Base-by-base conservation (phyloP, 64 coral and sea anemone species). In the Anthopleura sola region DNA sequence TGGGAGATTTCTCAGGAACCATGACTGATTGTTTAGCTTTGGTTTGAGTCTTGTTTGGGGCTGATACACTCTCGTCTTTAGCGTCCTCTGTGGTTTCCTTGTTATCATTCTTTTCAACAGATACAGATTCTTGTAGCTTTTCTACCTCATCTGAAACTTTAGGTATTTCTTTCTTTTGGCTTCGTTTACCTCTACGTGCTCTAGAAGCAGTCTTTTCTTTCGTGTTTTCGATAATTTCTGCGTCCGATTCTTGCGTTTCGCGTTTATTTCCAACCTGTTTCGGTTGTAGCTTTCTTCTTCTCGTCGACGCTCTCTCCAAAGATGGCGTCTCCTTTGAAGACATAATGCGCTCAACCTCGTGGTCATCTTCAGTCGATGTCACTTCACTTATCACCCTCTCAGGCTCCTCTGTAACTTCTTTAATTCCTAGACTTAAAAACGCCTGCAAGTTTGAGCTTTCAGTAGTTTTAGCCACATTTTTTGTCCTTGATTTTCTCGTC, bases 351-450 rank as follows among this genome's bases (percentile, higher is more conserved):
- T 80, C 90, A 69, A 87, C 85, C 20, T 90, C 90, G 69, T 97
- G 90, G 68, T 97, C 94, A 86, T 97, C 94, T 48, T 69, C 83
- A 38, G 92, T 34, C 18, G 94, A 97, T 9, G 94, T 97, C 17
- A 92, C 53, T 87, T 89, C 64, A 57, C 79, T 40, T 21, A 80
- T 81, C 8, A 64, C 64, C 48, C 83, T 87, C 40, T 75, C 50
- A 57, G 84, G 4, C 44, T 97, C 80, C 39, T 69, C 60, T 3
- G 57, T 38, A 29, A 33, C 75, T 87, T 84, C 76, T 38, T 92
- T 81, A 83, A 84, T 85, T 80, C 80, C 38, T 29, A 56, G 53
- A 78, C 84, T 74, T 48, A 87, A 50, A 83, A 87, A 79, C 14
- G 46, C 49, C 39, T 50, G 29, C 50, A 39, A 29, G 66, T 23